Evolutionary conservation across 2,113 vertebrate genomes (phyloP).

Genomic region (Zapornia atra): DNA sequence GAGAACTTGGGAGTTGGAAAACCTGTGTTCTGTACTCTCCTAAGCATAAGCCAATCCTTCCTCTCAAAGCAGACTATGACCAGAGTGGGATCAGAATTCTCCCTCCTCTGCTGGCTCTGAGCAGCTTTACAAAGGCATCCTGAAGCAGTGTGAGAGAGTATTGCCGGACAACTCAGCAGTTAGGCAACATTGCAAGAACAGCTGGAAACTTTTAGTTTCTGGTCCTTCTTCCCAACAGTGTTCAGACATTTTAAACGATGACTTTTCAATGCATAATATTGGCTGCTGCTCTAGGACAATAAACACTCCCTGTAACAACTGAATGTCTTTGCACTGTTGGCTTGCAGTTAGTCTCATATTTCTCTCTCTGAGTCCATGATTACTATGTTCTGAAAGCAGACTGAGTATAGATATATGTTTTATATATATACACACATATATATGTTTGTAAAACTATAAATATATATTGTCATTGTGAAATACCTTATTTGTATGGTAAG

Average conservation of each 20-base stretch:
- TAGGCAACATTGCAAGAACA: not conserved
- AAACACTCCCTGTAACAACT: slow-evolving; percentile 27
- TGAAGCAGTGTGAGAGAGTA: not conserved
- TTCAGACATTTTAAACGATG: slow-evolving; percentile 3
- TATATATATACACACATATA: not conserved
- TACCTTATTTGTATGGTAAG: not conserved
- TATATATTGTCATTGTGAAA: not conserved
- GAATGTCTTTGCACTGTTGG: not conserved
- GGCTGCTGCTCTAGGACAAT: slow-evolving; percentile 1
- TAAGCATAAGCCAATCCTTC: not conserved
- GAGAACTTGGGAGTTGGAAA: not conserved
- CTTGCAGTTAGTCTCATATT: not conserved
- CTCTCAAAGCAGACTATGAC: not conserved
- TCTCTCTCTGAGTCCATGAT: not conserved
- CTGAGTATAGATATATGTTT: not conserved
- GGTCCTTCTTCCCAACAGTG: not conserved
- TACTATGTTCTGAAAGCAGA: not conserved
- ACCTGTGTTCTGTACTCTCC: not conserved
- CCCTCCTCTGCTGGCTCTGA: not conserved
- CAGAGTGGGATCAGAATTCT: not conserved
- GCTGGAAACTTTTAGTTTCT: slow-evolving; percentile 23
- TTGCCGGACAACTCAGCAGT: not conserved
- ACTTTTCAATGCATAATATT: slow-evolving; percentile 40
- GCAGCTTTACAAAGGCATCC: not conserved
- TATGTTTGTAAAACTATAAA: not conserved